Conservation (phyloP, 92 coral and sea anemone genomes). For the Epizoanthus fatuus region DNA sequence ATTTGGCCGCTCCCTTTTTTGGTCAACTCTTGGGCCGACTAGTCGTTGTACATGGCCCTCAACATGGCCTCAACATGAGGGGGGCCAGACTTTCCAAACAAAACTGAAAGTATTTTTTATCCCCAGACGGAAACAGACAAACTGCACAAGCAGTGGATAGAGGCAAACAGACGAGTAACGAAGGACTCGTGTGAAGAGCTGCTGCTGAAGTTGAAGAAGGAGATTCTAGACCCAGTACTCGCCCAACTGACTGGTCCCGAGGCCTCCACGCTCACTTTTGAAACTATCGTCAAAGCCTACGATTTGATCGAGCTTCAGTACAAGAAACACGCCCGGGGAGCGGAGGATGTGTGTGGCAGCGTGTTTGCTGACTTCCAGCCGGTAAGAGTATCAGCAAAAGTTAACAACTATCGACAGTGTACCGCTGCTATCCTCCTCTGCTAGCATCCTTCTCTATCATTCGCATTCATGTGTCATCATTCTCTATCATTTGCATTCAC, state of each 20-base stretch:
- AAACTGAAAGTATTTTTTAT: background rate
- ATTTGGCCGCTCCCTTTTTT: too few species aligned
- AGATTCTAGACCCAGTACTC: slow-evolving; percentile 75
- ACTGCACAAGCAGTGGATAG: slow-evolving; percentile 6
- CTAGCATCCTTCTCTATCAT: too few species aligned
- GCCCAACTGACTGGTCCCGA: slow-evolving; percentile 64
- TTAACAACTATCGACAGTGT: too few species aligned
- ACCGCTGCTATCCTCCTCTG: too few species aligned
- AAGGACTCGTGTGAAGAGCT: slow-evolving; percentile 57
- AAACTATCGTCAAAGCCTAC: slow-evolving; percentile 62
- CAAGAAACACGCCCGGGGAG: slow-evolving; percentile 60
- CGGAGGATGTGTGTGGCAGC: slow-evolving; percentile 72
- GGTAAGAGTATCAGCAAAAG: slow-evolving; percentile 31
- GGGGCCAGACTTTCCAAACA: background rate
- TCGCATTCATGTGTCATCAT: too few species aligned
- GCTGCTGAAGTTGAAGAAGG: slow-evolving; percentile 55
- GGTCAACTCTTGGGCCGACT: too few species aligned
- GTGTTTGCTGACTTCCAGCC: slow-evolving; percentile 79
- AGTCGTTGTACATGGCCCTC: too few species aligned
- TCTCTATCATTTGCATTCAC: too few species aligned
- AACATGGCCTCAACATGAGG: too few species aligned
- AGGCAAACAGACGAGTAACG: slow-evolving; percentile 61
- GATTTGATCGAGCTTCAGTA: slow-evolving; percentile 56
- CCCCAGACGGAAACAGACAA: slow-evolving; percentile 28
- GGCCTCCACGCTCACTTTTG: slow-evolving; percentile 64